phyloP scores from a whole-genome alignment of 2,113 vertebrate genomes.

The Illadopsis cleaveri region DNA sequence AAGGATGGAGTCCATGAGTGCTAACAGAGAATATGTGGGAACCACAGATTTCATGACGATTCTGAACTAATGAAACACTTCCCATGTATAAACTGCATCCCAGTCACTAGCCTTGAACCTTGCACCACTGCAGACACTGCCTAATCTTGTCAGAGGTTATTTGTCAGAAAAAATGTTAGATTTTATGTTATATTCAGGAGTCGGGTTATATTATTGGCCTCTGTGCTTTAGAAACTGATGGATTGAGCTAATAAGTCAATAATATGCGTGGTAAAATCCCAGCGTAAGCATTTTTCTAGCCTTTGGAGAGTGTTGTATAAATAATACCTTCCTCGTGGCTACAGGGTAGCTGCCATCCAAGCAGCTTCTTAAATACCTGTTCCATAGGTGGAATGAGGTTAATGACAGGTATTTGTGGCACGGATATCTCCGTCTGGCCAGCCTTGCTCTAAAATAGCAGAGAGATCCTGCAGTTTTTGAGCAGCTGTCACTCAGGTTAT shows the following conservation, averaged over 20 bases:
- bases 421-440: not conserved
- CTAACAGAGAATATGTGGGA: not conserved
- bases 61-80: not conserved
- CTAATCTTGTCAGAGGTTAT: not conserved
- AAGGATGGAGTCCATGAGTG: not conserved
- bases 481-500: not conserved
- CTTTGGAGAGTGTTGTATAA: not conserved
- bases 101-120: not conserved
- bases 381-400: not conserved
- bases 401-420: not conserved
- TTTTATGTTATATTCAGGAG: not conserved
- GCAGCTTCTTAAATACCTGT: not conserved
- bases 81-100: not conserved
- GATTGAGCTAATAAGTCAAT: not conserved
- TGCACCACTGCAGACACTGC: not conserved
- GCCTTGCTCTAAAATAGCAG: not conserved
- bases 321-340: not conserved
- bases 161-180: not conserved
- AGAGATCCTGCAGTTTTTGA: not conserved
- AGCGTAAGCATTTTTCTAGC: not conserved
- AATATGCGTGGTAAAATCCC: accelerated
- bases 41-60: not conserved
- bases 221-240: not conserved
- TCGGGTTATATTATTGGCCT: not conserved
- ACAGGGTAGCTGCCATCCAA: not conserved